Evolutionary conservation across 2,888 invertebrate genomes (phyloP), one percentile per base, ranked within the genome.

Genomic region (Patella depressa): DNA sequence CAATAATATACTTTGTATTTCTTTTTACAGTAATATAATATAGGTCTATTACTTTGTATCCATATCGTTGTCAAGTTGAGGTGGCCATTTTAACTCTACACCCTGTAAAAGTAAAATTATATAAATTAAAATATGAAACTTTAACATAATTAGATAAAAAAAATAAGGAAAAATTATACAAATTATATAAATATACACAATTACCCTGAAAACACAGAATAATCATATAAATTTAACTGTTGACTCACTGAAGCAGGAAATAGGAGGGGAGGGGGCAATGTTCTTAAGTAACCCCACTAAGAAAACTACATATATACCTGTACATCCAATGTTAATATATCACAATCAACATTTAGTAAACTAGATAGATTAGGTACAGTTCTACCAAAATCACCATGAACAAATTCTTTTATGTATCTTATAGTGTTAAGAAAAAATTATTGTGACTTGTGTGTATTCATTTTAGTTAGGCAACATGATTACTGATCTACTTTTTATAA

Each of bases 281-380:
- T 45, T 45, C 45, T 45, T 45, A 45, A 45, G 1, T 9, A 45
- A 45, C 45, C 34, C 0, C 34, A 4, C 4, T 45, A 9, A 45
- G 7, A 45, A 45, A 45, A 69, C 45, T 34, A 59, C 14, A 4
- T 73, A 53, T 71, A 80, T 83, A 89, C 89, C 79, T 82, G 83
- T 9, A 99, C 98, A 93, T 98, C 98, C 9, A 99, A 93, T 57
- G 97, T 96, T n/a, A 97, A 92, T 85, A 99, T 96, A 91, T 99
- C 99, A 86, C 91, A 90, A 9, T 96, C 94, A 53, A 94, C 93
- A 53, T 93, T 92, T 59, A 97, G 92, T 70, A 97, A 92, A 29
- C 94, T 93, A 0, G 94, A 92, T 53, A 98, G 92, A 86, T 94
- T 95, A 0, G 99, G 99, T 14, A 89, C 91, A 0, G 98, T 97